Evolutionary conservation across 2,113 vertebrate species (phyloP).

Genomic region (Microtus montanus): DNA sequence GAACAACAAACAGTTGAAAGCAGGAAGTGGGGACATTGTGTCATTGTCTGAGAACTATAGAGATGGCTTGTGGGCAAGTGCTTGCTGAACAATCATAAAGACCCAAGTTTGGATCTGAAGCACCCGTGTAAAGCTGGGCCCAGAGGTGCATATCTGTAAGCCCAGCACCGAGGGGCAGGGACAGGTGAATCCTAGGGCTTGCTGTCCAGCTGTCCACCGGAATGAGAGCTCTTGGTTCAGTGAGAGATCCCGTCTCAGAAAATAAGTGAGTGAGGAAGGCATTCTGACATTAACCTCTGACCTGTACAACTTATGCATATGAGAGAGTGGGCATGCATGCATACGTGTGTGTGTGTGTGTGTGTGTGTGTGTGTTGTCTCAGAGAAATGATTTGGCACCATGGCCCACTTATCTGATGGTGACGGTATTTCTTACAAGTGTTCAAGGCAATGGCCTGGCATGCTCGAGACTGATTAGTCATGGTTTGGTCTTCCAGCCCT

Average conservation of each 20-base stretch:
- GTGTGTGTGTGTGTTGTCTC: background rate
- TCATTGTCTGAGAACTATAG: background rate
- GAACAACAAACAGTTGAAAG: background rate
- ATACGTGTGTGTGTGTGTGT: background rate
- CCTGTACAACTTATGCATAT: background rate
- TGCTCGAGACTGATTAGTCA: background rate
- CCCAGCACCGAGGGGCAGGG: no score
- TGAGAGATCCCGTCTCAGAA: background rate
- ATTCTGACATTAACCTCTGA: background rate
- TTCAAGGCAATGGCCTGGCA: background rate
- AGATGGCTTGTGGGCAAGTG: background rate
- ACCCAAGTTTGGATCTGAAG: background rate
- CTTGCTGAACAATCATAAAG: background rate
- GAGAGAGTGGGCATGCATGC: background rate
- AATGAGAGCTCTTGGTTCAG: background rate
- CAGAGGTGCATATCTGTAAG: background rate
- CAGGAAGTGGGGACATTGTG: background rate
- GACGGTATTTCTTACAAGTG: background rate
- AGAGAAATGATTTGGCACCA: background rate
- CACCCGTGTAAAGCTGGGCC: no score
- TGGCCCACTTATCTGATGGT: background rate
- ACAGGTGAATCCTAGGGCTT: background rate
- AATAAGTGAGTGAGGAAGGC: background rate
- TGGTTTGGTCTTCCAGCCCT: background rate
- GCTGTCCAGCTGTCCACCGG: background rate